phyloP scores from a whole-genome alignment of 2,113 vertebrate genomes.

The Ginglymostoma cirratum region DNA sequence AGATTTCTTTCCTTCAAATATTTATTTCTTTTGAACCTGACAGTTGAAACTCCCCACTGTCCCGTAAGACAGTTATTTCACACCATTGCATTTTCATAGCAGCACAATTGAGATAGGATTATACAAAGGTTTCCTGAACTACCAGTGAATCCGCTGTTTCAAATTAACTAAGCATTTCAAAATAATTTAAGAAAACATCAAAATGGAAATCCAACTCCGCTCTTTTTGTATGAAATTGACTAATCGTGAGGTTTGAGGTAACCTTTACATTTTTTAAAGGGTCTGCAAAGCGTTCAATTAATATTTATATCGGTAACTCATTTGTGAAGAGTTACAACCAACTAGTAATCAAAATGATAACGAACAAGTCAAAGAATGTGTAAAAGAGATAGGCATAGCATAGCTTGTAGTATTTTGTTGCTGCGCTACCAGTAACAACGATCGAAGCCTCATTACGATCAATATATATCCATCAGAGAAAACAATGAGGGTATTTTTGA shows the following conservation, averaged over 20 bases:
- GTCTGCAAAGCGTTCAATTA: background rate
- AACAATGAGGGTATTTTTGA: background rate
- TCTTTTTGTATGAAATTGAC: background rate
- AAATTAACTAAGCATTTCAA: background rate
- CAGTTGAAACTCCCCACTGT: background rate
- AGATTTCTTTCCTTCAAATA: background rate
- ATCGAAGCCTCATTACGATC: background rate
- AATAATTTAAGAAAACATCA: background rate
- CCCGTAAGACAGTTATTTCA: background rate
- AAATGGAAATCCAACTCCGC: background rate
- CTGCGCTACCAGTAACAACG: background rate
- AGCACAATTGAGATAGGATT: background rate
- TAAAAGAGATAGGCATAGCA: background rate
- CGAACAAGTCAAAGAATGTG: background rate
- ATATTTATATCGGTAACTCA: background rate
- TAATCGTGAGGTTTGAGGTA: background rate
- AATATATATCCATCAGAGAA: background rate
- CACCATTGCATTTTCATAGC: background rate
- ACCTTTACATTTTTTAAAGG: background rate
- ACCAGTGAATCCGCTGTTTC: background rate
- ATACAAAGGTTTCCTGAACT: background rate
- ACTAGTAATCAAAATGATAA: background rate
- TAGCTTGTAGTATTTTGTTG: background rate
- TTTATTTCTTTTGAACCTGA: background rate
- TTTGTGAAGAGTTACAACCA: background rate